Base-by-base conservation (phyloP, 2,113 vertebrate genomes). In the Lepisosteus osseus region DNA sequence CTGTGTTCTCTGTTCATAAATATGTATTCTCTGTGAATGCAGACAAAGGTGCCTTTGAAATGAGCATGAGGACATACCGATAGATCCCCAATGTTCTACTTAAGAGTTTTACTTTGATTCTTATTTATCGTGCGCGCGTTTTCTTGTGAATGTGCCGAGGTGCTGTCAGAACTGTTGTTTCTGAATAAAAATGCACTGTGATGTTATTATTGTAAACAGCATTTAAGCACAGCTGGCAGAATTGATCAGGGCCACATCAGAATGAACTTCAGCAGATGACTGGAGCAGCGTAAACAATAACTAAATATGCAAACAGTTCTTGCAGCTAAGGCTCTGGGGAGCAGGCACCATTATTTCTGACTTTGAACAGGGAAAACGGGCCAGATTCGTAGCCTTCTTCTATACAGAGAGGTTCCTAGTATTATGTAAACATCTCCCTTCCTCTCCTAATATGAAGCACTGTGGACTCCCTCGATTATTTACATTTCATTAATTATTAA, bases 401-500 rank as follows among this genome's bases (percentile, higher is more conserved):
- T 76, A 80, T 80, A 87, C 83, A 91, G 86, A 89, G 86, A 86
- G 86, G 87, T 90, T 88, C 80, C 89, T 83, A 80, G 85, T 90
- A 91, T 93, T 96, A 90, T 94, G 90, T 96, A 97, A 97, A 96
- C 94, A 95, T 87, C 86, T 91, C 89, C 90, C 91, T 93, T 90
- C 92, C 91, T 92, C 93, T 96, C 93, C 82, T 90, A 89, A 84
- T 77, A 75, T 81, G 86, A 82, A 93, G 93, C 88, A 86, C 86
- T 90, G 83, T 90, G 92, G 90, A 92, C 85, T 94, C 89, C 87
- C 89, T 80, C 86, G 88, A 92, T 90, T 96, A 95, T 97, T 97
- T 98, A 93, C 91, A 93, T 95, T 95, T 93, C 89, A 95, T 96
- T 97, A 95, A 96, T 97, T 94, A 96, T 95, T 95, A 89, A 92